phyloP scores from a whole-genome alignment of 2,888 invertebrate species.

The Dorcus hopei region DNA sequence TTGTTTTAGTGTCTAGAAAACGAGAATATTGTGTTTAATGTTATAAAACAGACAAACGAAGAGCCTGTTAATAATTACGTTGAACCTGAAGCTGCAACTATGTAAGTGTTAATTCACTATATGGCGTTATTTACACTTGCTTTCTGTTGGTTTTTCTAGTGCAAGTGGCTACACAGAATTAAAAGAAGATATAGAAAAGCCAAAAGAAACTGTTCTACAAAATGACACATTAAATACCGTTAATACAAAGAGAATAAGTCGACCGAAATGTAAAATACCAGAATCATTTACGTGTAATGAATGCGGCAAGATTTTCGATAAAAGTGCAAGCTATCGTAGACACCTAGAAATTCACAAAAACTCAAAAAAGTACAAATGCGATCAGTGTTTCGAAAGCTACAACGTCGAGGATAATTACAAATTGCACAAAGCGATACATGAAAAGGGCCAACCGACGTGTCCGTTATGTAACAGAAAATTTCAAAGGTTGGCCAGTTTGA shows the following conservation, averaged over 20 bases:
- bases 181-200: too few species aligned
- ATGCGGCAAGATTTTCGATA: conserved; percentile 37
- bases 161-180: too few species aligned
- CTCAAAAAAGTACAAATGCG: conserved; percentile 42
- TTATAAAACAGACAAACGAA: not conserved
- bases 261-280: not conserved
- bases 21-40: not conserved
- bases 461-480: conserved; percentile 45
- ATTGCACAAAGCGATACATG: conserved; percentile 43
- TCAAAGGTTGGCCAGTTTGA: conserved; percentile 45
- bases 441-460: conserved; percentile 36
- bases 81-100: not conserved
- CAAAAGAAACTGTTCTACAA: not conserved
- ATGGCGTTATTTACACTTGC: too few species aligned
- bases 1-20: not conserved
- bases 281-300: conserved; percentile 32
- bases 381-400: conserved; percentile 39
- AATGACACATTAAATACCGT: not conserved
- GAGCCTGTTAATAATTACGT: not conserved
- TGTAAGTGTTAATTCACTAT: not conserved
- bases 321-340: conserved; percentile 32
- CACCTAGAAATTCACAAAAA: conserved; percentile 41
- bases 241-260: not conserved
- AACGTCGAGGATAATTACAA: conserved; percentile 45
- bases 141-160: too few species aligned